Percentiles rank a stretch among this genome's conserved stretches.
Evolutionary conservation across 2,888 invertebrate species (phyloP).

Genomic region (Drosophila nr. fundita): DNA sequence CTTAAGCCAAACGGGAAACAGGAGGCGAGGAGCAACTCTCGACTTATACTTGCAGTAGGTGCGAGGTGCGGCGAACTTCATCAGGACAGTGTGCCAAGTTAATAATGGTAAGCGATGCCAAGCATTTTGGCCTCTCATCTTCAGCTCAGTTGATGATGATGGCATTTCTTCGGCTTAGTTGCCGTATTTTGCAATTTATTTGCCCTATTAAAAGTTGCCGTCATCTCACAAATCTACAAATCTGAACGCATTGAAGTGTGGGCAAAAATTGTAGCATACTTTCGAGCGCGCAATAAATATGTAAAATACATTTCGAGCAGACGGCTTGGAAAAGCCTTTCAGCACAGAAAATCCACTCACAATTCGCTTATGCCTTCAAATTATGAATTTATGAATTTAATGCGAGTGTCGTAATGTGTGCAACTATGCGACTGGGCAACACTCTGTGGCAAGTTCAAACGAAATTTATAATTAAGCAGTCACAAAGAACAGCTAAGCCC

Average conservation of each 20-base stretch:
- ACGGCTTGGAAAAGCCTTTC: conserved; percentile 25
- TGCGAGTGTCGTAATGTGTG: neutral
- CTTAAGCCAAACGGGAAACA: conserved; percentile 5
- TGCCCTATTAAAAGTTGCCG: conserved; percentile 61
- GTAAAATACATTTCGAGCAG: conserved; percentile 46
- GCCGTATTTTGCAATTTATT: conserved; percentile 55
- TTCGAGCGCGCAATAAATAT: conserved; percentile 61
- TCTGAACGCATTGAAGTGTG: conserved; percentile 13
- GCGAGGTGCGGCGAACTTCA: conserved; percentile 48
- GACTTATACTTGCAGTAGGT: neutral
- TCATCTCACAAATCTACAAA: conserved; percentile 18
- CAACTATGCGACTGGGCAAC: neutral
- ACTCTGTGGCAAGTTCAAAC: conserved; percentile 14
- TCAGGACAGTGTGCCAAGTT: conserved; percentile 72
- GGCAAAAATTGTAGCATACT: conserved; percentile 60
- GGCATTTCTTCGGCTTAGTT: conserved; percentile 43
- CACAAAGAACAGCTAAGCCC: neutral
- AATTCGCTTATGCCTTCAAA: conserved; percentile 21
- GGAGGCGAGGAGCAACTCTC: neutral
- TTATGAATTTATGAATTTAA: conserved; percentile 39
- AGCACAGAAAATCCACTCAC: conserved; percentile 23
- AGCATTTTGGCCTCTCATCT: conserved; percentile 46
- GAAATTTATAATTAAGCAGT: neutral
- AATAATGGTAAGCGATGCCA: conserved; percentile 69
- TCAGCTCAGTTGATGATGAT: conserved; percentile 30